Evolutionary conservation across 2,888 invertebrate genomes (phyloP), one percentile per base, ranked within the genome.

Genomic region (Lasius fuliginosus): DNA sequence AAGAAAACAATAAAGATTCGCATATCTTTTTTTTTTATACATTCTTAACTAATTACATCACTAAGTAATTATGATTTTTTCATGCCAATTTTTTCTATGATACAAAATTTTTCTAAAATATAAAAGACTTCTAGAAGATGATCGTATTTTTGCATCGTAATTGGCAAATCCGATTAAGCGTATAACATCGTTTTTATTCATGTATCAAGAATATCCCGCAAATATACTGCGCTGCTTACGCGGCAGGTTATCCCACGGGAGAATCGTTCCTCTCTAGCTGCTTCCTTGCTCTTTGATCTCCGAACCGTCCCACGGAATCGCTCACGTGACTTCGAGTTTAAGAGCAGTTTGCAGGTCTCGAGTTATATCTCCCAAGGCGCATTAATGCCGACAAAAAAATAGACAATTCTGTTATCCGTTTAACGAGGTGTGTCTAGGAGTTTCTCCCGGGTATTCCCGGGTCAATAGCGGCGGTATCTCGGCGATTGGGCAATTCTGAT

Each of bases 201-300:
- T 30, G 30, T 79, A 79, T 46, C 71, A 73, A 79, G 79, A 73
- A 81, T 71, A 71, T 11, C 33, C 18, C 18, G 60, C n/a, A 46
- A 81, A 81, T 60, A 60, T 60, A 81, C 79, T 71, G 33, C 33
- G 42, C 12, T 79, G 58, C 42, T 60, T 79, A 69, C 58, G n/a
- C 23, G 42, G 42, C 23, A 12, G 27, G 1, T 42, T 36, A 46
- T 60, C 79, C 46, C 71, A 12, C 11, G 79, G 71, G 79, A 76
- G 79, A 76, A 76, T 76, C 82, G 75, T 82, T 65, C 23, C 62
- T 79, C 79, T 65, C 68, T 79, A 42, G 60, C 73, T 62, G 36
- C 49, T 81, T 81, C 79, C 79, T 87, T 87, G 90, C 92, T 91
- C 92, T 92, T 92, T 91, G 92, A 92, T 92, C 92, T 86, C 53